A percentile compares a stretch with the other conserved stretches of the same genome.
Conservation (phyloP, 1,140 invertebrate genomes). For the Bombus sibiricus region DNA sequence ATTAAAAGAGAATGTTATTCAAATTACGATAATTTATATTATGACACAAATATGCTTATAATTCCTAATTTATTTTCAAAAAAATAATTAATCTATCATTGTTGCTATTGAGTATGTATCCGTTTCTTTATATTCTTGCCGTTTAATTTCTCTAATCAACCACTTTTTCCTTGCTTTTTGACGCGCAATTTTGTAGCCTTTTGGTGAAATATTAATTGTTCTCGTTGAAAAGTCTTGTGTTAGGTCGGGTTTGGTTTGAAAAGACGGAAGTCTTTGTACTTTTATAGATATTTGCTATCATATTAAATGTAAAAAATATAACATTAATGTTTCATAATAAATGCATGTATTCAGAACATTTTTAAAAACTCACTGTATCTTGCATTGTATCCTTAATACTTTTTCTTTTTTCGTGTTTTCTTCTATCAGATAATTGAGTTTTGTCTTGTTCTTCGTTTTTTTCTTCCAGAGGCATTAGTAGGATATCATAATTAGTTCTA, state of each 20-base stretch:
- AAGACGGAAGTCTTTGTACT: constrained; percentile 60
- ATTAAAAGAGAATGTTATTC: not conserved
- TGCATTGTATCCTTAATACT: constrained; percentile 2
- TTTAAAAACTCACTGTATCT: constrained; percentile 9
- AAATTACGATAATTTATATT: not conserved
- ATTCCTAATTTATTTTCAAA: no score
- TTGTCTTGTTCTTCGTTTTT: not conserved
- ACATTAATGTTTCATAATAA: not conserved
- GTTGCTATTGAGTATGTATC: constrained; percentile 63
- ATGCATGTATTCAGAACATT: not conserved
- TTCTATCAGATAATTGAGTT: constrained; percentile 1
- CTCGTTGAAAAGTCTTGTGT: constrained; percentile 48
- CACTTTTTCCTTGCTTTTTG: constrained; percentile 70
- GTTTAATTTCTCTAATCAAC: constrained; percentile 67
- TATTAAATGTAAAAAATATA: not conserved
- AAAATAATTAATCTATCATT: constrained; percentile 2
- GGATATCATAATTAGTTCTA: constrained; percentile 72
- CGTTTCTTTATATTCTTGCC: constrained; percentile 36
- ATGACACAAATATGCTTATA: not conserved
- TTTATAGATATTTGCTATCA: constrained; percentile 34
- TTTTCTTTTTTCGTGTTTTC: constrained; percentile 6
- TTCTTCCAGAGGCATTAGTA: constrained; percentile 62
- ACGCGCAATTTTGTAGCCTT: constrained; percentile 55
- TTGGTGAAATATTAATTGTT: not conserved
- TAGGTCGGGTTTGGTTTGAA: constrained; percentile 58